phyloP scores from a whole-genome alignment of 2,888 invertebrate species.

The Drosophila meridiana region DNA sequence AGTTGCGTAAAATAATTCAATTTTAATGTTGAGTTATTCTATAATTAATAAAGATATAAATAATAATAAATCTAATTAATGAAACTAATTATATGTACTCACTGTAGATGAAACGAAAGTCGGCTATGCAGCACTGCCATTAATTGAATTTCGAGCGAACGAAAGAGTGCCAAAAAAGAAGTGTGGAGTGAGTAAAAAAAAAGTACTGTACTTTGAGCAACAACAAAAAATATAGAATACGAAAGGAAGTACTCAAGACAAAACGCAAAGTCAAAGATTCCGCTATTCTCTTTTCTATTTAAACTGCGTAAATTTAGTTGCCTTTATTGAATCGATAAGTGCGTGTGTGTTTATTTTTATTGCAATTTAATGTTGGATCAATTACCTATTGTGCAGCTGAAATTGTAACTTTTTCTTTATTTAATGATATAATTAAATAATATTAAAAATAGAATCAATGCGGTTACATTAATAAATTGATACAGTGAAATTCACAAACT shows the following conservation, averaged over 20 bases:
- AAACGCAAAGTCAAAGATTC: background rate
- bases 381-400: background rate
- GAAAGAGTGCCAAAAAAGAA: constrained; percentile 7
- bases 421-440: background rate
- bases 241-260: background rate
- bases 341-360: background rate
- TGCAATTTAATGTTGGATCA: background rate
- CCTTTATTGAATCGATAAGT: background rate
- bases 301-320: background rate
- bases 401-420: background rate
- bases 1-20: too few relatives aligned
- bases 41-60: too few relatives aligned
- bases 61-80: background rate
- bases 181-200: background rate
- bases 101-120: background rate
- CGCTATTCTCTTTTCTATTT: background rate
- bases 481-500: background rate
- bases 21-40: too few relatives aligned
- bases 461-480: background rate
- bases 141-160: background rate
- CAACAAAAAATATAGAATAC: background rate
- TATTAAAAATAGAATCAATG: constrained; percentile 6
- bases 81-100: too few relatives aligned
- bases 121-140: background rate
- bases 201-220: constrained; percentile 1